Conservation (phyloP, 2,797 vertebrate genomes). For the Diplodus puntazzo region DNA sequence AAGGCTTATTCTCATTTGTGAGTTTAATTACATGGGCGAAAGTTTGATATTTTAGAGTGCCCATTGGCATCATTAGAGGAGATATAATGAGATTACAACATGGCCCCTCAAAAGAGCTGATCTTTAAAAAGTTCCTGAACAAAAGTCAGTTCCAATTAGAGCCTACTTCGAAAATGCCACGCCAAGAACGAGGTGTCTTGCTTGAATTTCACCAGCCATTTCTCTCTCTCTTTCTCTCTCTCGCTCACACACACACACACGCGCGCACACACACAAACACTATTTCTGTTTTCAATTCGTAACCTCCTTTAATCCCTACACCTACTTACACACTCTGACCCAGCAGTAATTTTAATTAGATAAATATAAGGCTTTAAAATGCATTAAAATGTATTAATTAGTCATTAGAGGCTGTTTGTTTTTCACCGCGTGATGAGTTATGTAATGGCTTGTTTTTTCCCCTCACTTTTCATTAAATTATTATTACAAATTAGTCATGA, state of each 20-base stretch:
- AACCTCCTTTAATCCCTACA: not conserved
- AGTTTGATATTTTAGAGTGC: conserved; percentile 28
- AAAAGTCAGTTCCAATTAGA: conserved; percentile 59
- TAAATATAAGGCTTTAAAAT: not conserved
- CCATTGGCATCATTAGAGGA: conserved; percentile 52
- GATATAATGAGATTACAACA: conserved; percentile 47
- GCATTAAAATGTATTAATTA: not conserved
- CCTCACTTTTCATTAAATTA: not conserved
- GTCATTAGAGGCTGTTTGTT: not conserved
- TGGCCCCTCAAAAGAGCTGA: conserved; percentile 47
- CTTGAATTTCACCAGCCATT: conserved; percentile 9
- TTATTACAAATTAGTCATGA: not conserved
- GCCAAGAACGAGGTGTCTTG: conserved; percentile 1
- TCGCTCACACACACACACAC: not conserved
- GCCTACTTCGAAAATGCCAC: conserved; percentile 46
- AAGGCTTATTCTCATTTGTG: conserved; percentile 34
- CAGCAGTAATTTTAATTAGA: conserved; percentile 1
- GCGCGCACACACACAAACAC: not conserved
- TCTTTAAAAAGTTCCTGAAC: conserved; percentile 59
- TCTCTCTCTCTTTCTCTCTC: not conserved
- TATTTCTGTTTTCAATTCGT: not conserved
- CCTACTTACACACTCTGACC: not conserved
- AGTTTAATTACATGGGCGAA: conserved; percentile 39
- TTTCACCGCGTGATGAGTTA: not conserved
- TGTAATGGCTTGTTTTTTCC: no score